Conservation (phyloP, 2,888 invertebrate genomes). For the Agriotes lineatus region DNA sequence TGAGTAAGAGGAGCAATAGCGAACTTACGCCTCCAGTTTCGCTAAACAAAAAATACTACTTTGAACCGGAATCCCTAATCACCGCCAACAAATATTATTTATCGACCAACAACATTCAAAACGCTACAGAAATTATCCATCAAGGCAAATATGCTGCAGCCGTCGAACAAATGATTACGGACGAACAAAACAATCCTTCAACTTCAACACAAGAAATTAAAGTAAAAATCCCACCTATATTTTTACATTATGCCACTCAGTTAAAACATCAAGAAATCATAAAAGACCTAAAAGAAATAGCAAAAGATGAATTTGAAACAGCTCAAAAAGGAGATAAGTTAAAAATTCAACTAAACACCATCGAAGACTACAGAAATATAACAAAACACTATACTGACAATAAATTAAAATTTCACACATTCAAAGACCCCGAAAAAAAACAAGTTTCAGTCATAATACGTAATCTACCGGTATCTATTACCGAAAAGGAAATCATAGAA, state of each 20-base stretch:
- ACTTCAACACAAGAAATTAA: neutral
- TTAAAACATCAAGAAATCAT: slow-evolving; percentile 5
- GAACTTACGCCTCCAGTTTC: neutral
- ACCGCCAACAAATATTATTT: neutral
- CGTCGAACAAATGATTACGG: no score
- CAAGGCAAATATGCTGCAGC: no score
- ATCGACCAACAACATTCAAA: neutral
- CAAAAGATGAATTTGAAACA: slow-evolving; percentile 13
- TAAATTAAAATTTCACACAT: slow-evolving; percentile 5
- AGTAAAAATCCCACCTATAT: slow-evolving; percentile 11
- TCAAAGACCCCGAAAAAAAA: slow-evolving; percentile 1
- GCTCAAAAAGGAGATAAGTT: slow-evolving; percentile 9
- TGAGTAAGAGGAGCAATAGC: neutral
- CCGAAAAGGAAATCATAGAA: slow-evolving; percentile 12
- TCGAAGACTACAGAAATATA: slow-evolving; percentile 20
- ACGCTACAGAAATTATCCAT: neutral
- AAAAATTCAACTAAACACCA: slow-evolving; percentile 6
- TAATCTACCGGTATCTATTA: slow-evolving; percentile 3
- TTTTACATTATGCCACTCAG: slow-evolving; percentile 1
- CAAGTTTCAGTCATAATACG: neutral
- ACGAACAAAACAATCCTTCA: neutral
- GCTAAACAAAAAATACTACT: neutral
- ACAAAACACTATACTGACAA: slow-evolving; percentile 9
- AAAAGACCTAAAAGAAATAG: slow-evolving; percentile 5
- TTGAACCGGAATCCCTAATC: neutral